Base-by-base conservation (phyloP, 2,888 invertebrate species). In the Epinotia demarniana region DNA sequence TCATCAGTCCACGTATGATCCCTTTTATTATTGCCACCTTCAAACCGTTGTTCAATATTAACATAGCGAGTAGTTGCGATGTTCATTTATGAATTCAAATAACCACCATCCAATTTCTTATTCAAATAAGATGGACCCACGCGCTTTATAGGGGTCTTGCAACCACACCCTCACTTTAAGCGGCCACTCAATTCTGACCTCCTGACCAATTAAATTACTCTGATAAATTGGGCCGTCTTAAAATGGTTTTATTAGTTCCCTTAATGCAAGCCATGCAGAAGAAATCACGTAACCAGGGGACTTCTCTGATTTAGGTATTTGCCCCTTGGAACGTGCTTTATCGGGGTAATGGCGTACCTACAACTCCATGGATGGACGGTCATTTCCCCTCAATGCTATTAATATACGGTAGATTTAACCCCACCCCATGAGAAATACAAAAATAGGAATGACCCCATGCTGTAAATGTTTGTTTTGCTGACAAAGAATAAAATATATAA, bases 71-170 rank as follows among this genome's bases (percentile, higher is more conserved):
- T 62, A 55, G 49, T 19, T 64, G 58, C 60, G 9, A 71, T 67
- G 19, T 66, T 67, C 75, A 72, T 70, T 68, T 67, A 73, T 77
- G 75, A 76, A 72, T 78, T 77, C 77, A 80, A 80, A 80, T 76
- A 79, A 66, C 76, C 61, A 75, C 77, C 76, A 79, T 79, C 80
- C 81, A 86, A 87, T 86, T 85, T 79, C 83, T 84, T 87, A 87
- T 86, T 87, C 85, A 87, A 87, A 89, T 87, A 81, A 85, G 84
- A 85, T 84, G 80, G 83, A 80, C 82, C 79, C 53, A 60, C 60
- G 81, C 81, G 57, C 43, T 71, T 81, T 81, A 78, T 80, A 78
- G 75, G 81, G 82, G 80, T 78, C 78, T 78, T 78, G 77, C 77
- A 72, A 83, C 83, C 84, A 83, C 82, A 78, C 84, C 85, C 85